These are phyloP conservation scores for Uropetala carovei DNA, from an alignment of 2,888 invertebrate genomes.

Conservation along the genomic window DNA sequence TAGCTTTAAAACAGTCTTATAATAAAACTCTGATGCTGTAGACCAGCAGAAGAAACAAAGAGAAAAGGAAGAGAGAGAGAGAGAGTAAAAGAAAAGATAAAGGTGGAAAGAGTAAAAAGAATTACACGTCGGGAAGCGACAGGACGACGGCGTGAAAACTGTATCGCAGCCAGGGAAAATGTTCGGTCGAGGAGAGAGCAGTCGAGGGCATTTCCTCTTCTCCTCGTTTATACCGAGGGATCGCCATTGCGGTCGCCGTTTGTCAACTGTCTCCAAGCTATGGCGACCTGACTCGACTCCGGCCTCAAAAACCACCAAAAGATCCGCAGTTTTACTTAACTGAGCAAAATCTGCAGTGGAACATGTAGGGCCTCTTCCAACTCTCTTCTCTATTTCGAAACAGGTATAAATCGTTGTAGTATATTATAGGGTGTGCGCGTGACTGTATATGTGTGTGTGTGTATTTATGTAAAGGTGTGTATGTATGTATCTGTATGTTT, in stretches of 20 bases:
- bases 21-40: background rate
- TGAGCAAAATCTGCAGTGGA: background rate
- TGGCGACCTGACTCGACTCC: conserved; percentile 20
- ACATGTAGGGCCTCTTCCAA: conserved; percentile 1
- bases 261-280: conserved; percentile 28
- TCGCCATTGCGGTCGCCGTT: conserved; percentile 32
- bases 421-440: background rate
- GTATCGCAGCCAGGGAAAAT: conserved; percentile 20
- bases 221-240: conserved; percentile 18
- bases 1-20: too few relatives aligned
- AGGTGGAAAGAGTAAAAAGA: background rate
- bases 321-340: conserved; percentile 28
- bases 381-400: background rate
- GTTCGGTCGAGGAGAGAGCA: conserved; percentile 7
- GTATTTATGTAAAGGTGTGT: too few relatives aligned
- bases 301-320: conserved; percentile 25
- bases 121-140: background rate
- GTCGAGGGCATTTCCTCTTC: conserved; percentile 26
- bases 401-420: background rate
- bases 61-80: background rate
- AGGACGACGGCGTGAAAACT: conserved; percentile 9
- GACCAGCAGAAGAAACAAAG: background rate
- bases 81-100: background rate
- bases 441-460: background rate
- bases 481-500: too few relatives aligned